Evolutionary conservation across 2,888 invertebrate genomes (phyloP).

Genomic region (Ennomos erosarius): DNA sequence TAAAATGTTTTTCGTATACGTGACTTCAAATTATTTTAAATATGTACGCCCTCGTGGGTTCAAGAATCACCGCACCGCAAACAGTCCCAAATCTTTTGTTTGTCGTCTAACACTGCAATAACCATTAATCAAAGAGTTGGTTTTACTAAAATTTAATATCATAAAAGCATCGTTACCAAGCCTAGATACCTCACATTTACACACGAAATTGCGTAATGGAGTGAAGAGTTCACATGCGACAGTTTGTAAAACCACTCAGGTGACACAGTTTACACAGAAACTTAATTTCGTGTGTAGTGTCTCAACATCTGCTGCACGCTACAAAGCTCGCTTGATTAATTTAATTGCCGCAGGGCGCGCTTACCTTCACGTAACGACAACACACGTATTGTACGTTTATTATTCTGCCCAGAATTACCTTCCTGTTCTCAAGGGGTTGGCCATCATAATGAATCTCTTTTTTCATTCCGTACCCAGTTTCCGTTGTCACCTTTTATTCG

Average conservation of each 20-base stretch:
- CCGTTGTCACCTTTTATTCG: constrained; percentile 40
- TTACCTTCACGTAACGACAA: constrained; percentile 39
- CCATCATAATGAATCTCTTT: constrained; percentile 43
- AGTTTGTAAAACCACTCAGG: constrained; percentile 29
- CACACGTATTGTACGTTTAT: constrained; percentile 39
- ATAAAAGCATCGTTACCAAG: constrained; percentile 15
- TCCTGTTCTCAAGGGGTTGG: constrained; percentile 41
- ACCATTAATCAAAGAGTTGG: constrained; percentile 25
- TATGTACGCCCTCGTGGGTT: constrained; percentile 10
- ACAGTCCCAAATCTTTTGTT: constrained; percentile 21
- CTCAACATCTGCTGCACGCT: constrained; percentile 48
- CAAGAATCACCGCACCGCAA: constrained; percentile 10
- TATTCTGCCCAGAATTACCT: constrained; percentile 38
- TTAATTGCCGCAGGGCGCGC: constrained; percentile 47
- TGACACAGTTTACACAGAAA: constrained; percentile 38
- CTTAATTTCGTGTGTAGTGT: constrained; percentile 43
- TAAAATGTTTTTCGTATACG: constrained; percentile 1
- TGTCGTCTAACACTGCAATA: constrained; percentile 20
- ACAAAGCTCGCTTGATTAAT: constrained; percentile 55
- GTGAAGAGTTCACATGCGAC: constrained; percentile 25
- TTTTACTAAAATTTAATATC: constrained; percentile 23
- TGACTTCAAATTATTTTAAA: constrained; percentile 11
- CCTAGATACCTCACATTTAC: constrained; percentile 7
- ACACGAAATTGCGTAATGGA: constrained; percentile 23
- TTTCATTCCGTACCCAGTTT: constrained; percentile 39